A percentile compares a stretch with the other conserved stretches of the same genome.
These are phyloP conservation scores for Eristalis arbustorum DNA, from an alignment of 2,888 invertebrate genomes.

Conservation along the genomic window DNA sequence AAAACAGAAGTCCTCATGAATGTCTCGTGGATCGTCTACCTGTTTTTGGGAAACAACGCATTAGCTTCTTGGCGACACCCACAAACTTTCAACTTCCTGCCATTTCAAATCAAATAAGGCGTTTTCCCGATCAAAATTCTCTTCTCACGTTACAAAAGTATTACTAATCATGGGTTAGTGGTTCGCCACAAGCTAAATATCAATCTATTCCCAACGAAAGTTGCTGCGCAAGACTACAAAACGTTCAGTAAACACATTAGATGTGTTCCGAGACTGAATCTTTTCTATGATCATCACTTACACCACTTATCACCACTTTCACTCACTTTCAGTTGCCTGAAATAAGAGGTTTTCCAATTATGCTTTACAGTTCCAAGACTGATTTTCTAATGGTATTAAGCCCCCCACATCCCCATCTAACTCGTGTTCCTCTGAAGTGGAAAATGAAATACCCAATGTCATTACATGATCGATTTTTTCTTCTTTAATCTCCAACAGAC, in stretches of 20 bases:
- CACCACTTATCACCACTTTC: background rate
- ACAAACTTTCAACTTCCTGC: too few relatives aligned
- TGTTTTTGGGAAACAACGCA: too few relatives aligned
- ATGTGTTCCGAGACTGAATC: background rate
- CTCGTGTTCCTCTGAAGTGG: slow-evolving; percentile 25
- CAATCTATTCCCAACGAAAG: too few relatives aligned
- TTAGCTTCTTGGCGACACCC: too few relatives aligned
- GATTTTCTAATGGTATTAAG: background rate
- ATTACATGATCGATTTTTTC: slow-evolving; percentile 52
- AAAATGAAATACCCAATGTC: slow-evolving; percentile 51
- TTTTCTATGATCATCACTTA: background rate
- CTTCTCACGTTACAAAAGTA: too few relatives aligned
- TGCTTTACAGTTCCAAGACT: background rate
- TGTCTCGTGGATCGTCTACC: too few relatives aligned
- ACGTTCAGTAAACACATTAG: background rate
- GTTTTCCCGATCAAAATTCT: too few relatives aligned
- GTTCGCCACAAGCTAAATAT: too few relatives aligned
- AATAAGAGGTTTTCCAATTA: background rate
- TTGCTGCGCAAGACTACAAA: too few relatives aligned
- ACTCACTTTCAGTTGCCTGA: background rate
- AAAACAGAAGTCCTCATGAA: too few relatives aligned
- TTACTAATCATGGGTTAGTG: too few relatives aligned
- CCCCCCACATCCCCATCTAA: background rate
- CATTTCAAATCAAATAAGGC: too few relatives aligned
- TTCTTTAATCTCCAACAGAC: slow-evolving; percentile 40